These are phyloP conservation scores for Rhea pennata DNA, from an alignment of 2,113 vertebrate genomes.

Conservation along the genomic window DNA sequence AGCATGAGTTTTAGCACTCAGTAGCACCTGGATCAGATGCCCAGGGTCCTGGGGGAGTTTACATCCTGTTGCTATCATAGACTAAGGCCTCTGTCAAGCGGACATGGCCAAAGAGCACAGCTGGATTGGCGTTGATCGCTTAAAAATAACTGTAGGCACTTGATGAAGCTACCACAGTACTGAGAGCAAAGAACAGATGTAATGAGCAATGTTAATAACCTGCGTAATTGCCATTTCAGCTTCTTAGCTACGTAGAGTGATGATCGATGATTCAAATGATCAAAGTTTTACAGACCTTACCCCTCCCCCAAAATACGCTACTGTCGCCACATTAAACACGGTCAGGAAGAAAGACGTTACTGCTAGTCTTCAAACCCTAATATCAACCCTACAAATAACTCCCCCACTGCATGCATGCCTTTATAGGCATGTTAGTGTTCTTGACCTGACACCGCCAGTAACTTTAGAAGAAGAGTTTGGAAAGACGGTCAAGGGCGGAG, in stretches of 20 bases:
- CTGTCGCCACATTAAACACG: not conserved
- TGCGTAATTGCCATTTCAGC: not conserved
- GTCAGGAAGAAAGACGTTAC: not conserved
- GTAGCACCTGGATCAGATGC: not conserved
- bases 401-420: not conserved
- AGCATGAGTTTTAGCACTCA: not conserved
- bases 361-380: not conserved
- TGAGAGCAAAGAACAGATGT: not conserved
- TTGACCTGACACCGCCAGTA: not conserved
- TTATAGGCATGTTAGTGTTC: not conserved
- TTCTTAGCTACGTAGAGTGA: not conserved
- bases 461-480: not conserved
- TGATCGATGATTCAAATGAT: not conserved
- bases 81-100: not conserved
- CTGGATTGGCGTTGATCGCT: not conserved
- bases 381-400: not conserved
- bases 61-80: not conserved
- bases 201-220: not conserved
- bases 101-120: not conserved
- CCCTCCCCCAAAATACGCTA: not conserved
- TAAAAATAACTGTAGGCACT: conserved; percentile 2
- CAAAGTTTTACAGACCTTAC: not conserved
- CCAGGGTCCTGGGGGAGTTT: conserved; percentile 12
- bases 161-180: conserved; percentile 7
- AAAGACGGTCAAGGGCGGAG: not conserved